Evolutionary conservation across 1,140 invertebrate genomes (phyloP).

Genomic region (Euura saliciscinereae): DNA sequence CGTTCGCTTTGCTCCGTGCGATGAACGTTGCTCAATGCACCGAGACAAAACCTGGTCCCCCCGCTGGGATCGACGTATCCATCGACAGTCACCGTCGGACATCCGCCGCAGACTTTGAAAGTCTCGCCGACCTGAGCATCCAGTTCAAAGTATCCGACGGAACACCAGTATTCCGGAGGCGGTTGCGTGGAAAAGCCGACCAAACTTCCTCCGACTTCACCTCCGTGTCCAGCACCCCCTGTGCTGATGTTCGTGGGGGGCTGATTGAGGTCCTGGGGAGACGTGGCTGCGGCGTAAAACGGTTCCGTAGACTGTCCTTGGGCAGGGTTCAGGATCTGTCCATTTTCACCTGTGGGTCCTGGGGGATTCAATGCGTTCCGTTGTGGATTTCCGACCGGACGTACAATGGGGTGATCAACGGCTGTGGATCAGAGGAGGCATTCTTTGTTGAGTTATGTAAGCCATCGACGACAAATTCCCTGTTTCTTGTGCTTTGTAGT

Average conservation of each 20-base stretch:
- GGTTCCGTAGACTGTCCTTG: conserved; percentile 49
- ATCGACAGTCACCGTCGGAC: conserved; percentile 93
- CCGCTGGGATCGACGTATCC: conserved; percentile 99
- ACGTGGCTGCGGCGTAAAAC: conserved; percentile 52
- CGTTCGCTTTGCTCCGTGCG: conserved; percentile 92
- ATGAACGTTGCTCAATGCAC: conserved; percentile 98
- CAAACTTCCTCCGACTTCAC: conserved; percentile 50
- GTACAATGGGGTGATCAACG: conserved; percentile 55
- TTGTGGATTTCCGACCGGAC: conserved; percentile 48
- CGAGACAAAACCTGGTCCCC: conserved; percentile 95
- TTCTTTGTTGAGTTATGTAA: too few species aligned
- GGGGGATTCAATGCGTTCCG: conserved; percentile 48
- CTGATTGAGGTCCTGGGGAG: conserved; percentile 56
- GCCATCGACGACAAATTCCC: too few species aligned
- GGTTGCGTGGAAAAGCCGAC: conserved; percentile 75
- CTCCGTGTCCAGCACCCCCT: conserved; percentile 51
- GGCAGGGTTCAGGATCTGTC: conserved; percentile 50
- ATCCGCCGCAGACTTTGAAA: conserved; percentile 95
- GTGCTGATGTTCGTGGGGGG: conserved; percentile 41
- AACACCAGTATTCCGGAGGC: conserved; percentile 98
- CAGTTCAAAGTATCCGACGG: conserved; percentile 97
- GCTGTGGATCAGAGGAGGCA: conserved; percentile 37
- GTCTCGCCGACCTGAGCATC: conserved; percentile 99
- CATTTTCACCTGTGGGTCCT: conserved; percentile 38
- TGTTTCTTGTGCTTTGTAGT: too few species aligned